These are phyloP conservation scores for Enteromius treurensis DNA, from an alignment of 2,797 vertebrate species.

Conservation along the genomic window DNA sequence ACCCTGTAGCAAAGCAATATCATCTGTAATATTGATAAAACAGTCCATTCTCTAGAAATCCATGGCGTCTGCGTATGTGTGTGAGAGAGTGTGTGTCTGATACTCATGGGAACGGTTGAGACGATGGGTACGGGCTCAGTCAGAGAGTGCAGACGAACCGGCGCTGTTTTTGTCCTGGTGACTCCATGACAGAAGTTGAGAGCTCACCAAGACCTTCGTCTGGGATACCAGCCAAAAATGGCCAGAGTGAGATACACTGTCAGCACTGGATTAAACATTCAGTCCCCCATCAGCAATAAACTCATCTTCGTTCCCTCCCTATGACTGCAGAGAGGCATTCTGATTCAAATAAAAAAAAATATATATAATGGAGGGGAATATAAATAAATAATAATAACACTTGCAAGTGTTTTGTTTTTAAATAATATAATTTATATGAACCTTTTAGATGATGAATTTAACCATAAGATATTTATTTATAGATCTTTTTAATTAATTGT, in stretches of 20 bases:
- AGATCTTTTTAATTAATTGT: too few relatives aligned
- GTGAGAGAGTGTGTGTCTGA: conserved; percentile 61
- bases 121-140: conserved; percentile 58
- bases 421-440: neutral
- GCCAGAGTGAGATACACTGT: conserved; percentile 52
- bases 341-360: neutral
- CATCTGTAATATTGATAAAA: conserved; percentile 9
- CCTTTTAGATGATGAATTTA: neutral
- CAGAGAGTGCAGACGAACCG: conserved; percentile 69
- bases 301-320: conserved; percentile 1
- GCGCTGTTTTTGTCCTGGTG: conserved; percentile 71
- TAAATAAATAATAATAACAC: too few relatives aligned
- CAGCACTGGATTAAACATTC: conserved; percentile 47
- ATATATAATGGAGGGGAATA: neutral
- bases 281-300: conserved; percentile 21
- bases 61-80: conserved; percentile 12
- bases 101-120: conserved; percentile 71
- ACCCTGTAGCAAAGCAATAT: neutral
- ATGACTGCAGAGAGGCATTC: neutral
- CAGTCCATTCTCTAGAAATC: neutral
- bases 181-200: conserved; percentile 69
- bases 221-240: conserved; percentile 56
- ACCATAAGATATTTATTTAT: too few relatives aligned
- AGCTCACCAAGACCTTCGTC: conserved; percentile 65
- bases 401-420: neutral